phyloP scores from a whole-genome alignment of 2,113 vertebrate species.

The western clawed frog (Xenopus tropicalis) region DNA sequence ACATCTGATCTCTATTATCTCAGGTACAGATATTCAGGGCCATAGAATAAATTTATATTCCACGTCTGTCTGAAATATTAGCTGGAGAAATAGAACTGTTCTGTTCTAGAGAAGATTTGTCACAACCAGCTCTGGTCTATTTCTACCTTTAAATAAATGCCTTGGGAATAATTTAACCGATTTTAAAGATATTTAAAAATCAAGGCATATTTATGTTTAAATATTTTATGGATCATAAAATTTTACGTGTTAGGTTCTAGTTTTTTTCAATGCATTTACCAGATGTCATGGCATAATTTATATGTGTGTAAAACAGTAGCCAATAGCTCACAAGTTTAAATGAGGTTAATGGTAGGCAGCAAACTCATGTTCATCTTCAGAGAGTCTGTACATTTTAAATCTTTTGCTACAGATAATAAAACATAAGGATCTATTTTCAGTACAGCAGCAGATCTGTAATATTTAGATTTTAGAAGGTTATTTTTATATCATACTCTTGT shows the following conservation, averaged over 20 bases:
- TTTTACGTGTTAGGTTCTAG: neutral
- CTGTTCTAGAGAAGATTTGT: neutral
- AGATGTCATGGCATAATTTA: too few species aligned
- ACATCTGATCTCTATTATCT: constrained; percentile 1
- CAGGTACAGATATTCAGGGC: neutral
- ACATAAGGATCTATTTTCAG: too few species aligned
- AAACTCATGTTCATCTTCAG: too few species aligned
- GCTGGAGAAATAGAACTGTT: neutral
- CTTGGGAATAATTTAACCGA: neutral
- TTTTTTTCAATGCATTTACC: neutral
- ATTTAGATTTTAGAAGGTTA: too few species aligned
- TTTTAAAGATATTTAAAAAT: neutral
- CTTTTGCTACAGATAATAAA: too few species aligned
- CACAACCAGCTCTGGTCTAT: neutral
- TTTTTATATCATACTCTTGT: too few species aligned
- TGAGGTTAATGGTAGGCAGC: too few species aligned
- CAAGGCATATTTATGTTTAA: neutral
- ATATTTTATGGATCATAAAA: neutral
- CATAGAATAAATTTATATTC: neutral
- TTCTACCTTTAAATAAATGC: neutral
- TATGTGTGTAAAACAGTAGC: too few species aligned
- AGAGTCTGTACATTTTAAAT: too few species aligned
- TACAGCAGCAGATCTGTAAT: too few species aligned
- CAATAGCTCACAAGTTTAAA: too few species aligned
- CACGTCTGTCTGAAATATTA: neutral